These are phyloP conservation scores for Galaxias olidus DNA, from an alignment of 2,797 vertebrate species.

Conservation along the genomic window DNA sequence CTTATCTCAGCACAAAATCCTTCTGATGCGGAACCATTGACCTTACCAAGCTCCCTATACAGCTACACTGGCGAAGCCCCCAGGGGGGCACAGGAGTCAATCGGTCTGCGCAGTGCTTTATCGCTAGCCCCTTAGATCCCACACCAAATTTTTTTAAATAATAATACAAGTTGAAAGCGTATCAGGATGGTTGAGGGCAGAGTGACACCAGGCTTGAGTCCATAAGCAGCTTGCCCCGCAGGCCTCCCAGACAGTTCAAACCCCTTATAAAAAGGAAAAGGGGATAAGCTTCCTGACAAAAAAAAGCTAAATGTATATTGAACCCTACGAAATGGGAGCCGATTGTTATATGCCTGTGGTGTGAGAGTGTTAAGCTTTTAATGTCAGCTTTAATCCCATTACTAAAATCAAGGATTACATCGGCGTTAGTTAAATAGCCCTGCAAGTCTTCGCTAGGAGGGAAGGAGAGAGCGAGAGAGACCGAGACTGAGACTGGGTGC, in stretches of 20 bases:
- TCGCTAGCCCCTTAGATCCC: conserved; percentile 32
- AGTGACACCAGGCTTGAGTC: conserved; percentile 1
- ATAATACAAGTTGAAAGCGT: conserved; percentile 17
- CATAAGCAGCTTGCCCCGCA: neutral
- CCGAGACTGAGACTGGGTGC: neutral
- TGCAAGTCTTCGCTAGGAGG: conserved; percentile 21
- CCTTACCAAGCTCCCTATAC: conserved; percentile 7
- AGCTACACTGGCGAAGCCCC: neutral
- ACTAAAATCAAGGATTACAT: conserved; percentile 54
- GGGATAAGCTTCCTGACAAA: conserved; percentile 21
- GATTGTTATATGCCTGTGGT: conserved; percentile 22
- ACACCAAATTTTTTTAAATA: too few relatives aligned
- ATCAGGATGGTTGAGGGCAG: conserved; percentile 2
- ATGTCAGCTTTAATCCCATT: conserved; percentile 45
- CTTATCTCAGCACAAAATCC: conserved; percentile 61
- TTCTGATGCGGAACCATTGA: conserved; percentile 26
- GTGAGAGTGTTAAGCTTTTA: conserved; percentile 35
- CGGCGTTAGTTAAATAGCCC: conserved; percentile 28
- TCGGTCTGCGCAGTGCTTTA: conserved; percentile 33
- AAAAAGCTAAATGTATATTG: conserved; percentile 26
- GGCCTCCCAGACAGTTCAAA: conserved; percentile 27
- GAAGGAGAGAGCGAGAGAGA: too few relatives aligned
- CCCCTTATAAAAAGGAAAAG: neutral
- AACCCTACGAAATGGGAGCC: conserved; percentile 20
- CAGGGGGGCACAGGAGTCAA: conserved; percentile 22